Base-by-base conservation (phyloP, 2,888 invertebrate genomes). In the Drosophila neotestacea region DNA sequence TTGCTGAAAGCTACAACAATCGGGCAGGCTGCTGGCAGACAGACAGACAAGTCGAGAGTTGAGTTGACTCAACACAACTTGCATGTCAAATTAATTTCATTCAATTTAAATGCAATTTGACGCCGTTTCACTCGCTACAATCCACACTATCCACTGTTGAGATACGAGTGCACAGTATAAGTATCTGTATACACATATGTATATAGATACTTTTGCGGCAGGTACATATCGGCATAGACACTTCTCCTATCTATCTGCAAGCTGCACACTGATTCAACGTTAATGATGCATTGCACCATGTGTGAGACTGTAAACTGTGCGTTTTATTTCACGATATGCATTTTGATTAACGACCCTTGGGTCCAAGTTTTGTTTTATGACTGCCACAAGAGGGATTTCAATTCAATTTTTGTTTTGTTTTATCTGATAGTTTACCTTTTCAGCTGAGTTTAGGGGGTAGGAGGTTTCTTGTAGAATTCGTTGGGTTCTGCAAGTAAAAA, bases 61-160 rank as follows among this genome's bases (percentile, higher is more conserved):
- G 39, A 52, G 38, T 61, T 55, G 62, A 75, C 72, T 77, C 86
- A 78, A 73, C 81, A 68, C 73, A 82, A 69, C 79, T 85, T 79
- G 77, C 82, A 77, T 84, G 86, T 87, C 88, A 86, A 89, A 89
- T 87, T 81, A 85, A 81, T 89, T 84, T 84, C 77, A 87, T 87
- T 85, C 75, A 86, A 82, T 89, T 86, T 87, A 87, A 87, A 87
- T 87, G 81, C 82, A 85, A 86, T 86, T 89, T 87, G 82, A 89
- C 80, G 87, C 73, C 75, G 74, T 78, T 88, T 83, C 71, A 79
- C 73, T 73, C 58, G 62, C 56, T 59, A 68, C 71, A 51, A 60
- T 70, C 65, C 46, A 63, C 65, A 32, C 32, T 55, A 60, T 32
- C 42, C 28, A 63, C 58, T 60, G 39, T 47, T 61, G 47, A 60